Conservation (phyloP, 23 tunicate genomes). For the Phallusia fumigata region DNA sequence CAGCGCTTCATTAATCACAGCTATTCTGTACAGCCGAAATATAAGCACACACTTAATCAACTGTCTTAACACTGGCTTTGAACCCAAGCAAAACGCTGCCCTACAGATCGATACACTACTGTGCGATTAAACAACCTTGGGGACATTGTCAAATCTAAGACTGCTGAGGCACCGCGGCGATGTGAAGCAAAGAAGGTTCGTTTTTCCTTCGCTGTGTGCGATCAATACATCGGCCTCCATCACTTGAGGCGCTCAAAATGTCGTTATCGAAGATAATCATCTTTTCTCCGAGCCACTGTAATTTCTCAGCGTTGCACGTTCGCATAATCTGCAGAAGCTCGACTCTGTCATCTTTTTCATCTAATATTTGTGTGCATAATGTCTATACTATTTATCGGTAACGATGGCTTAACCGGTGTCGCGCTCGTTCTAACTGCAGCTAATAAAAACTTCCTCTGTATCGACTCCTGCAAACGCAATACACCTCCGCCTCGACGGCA, state of each 20-base stretch:
- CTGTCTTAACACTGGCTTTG: too few relatives aligned
- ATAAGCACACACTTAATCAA: not conserved
- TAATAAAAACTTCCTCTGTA: too few relatives aligned
- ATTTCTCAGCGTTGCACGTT: too few relatives aligned
- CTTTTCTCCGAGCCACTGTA: not conserved
- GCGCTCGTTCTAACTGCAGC: too few relatives aligned
- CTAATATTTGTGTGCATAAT: too few relatives aligned
- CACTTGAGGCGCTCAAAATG: slow-evolving; percentile 11
- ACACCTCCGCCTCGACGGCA: too few relatives aligned
- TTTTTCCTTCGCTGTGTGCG: not conserved
- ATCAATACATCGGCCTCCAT: not conserved
- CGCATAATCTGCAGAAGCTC: too few relatives aligned
- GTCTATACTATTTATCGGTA: too few relatives aligned
- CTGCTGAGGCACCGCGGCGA: not conserved
- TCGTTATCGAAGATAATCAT: not conserved
- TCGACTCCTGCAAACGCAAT: too few relatives aligned
- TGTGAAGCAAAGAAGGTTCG: not conserved
- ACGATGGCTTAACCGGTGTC: too few relatives aligned
- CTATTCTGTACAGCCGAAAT: not conserved
- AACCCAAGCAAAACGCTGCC: not conserved
- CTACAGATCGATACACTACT: not conserved
- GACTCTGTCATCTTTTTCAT: too few relatives aligned
- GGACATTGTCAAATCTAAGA: not conserved
- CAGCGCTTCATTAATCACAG: not conserved
- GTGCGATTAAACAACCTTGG: not conserved